Evolutionary conservation across 2,797 vertebrate species (phyloP).

Genomic region (Darevskia nairensis): DNA sequence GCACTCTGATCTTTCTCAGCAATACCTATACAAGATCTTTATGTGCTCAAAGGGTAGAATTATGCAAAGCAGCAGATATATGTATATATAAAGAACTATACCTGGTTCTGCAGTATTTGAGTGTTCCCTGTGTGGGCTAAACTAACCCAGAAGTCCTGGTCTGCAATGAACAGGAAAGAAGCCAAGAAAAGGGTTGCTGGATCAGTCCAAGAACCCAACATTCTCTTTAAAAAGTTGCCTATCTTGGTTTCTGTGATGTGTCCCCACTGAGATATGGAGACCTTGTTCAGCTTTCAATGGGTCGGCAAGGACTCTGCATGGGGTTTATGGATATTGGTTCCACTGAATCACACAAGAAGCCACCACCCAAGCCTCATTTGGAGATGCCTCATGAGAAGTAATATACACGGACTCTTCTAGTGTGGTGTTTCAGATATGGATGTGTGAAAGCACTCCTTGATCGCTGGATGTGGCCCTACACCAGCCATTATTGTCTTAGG

Average conservation of each 20-base stretch:
- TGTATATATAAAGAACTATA: not conserved
- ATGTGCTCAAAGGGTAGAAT: not conserved
- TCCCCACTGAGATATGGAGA: not conserved
- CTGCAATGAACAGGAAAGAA: not conserved
- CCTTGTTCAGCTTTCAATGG: not conserved
- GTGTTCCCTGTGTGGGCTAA: not conserved
- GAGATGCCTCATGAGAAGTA: too few species aligned
- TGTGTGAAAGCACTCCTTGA: not conserved
- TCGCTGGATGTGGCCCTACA: not conserved
- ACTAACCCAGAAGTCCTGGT: not conserved
- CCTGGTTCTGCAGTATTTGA: not conserved
- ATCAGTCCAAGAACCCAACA: not conserved
- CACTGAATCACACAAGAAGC: not conserved
- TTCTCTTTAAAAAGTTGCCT: not conserved
- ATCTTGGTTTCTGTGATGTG: not conserved
- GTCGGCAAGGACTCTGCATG: not conserved
- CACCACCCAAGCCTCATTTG: not conserved
- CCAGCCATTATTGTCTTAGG: too few species aligned
- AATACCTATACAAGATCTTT: not conserved
- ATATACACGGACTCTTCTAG: not conserved
- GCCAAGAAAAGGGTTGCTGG: not conserved
- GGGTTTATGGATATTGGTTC: not conserved
- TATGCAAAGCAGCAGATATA: not conserved
- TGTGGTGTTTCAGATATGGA: not conserved
- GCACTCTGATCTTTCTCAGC: not conserved